phyloP scores from a whole-genome alignment of 2,888 invertebrate genomes.

The Agrotis puta region DNA sequence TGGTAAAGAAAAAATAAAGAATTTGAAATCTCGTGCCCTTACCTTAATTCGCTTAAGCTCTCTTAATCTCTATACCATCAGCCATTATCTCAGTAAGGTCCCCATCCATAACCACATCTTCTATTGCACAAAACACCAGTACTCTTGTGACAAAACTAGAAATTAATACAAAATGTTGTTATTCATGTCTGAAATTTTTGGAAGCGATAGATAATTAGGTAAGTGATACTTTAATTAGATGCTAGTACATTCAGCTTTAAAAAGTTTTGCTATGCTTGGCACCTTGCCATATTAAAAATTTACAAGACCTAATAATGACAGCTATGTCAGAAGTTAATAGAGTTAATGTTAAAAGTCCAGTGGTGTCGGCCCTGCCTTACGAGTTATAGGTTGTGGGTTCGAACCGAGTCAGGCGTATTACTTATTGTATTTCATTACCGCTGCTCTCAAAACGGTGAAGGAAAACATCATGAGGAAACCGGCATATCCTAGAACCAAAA shows the following conservation, averaged over 20 bases:
- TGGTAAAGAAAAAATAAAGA: too few relatives aligned
- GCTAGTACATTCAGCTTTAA: not conserved
- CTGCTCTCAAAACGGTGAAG: too few relatives aligned
- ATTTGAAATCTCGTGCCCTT: not conserved
- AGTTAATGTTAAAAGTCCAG: not conserved
- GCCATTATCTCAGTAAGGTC: not conserved
- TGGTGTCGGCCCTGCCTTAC: too few relatives aligned
- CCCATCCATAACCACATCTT: not conserved
- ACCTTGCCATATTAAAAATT: not conserved
- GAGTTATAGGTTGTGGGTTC: too few relatives aligned
- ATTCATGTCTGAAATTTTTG: slow-evolving; percentile 51
- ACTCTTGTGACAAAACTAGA: not conserved
- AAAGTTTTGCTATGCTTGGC: not conserved
- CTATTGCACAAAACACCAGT: too few relatives aligned
- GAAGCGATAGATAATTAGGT: slow-evolving; percentile 53
- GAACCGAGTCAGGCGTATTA: too few relatives aligned
- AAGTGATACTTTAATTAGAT: slow-evolving; percentile 43
- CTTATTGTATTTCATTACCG: too few relatives aligned
- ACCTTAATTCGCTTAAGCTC: not conserved
- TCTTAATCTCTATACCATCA: too few relatives aligned
- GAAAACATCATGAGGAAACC: too few relatives aligned
- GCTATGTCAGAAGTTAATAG: not conserved
- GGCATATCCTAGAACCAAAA: too few relatives aligned
- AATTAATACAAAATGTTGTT: slow-evolving; percentile 46
- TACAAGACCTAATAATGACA: not conserved